phyloP scores from a whole-genome alignment of 2,888 invertebrate genomes.

The Polylopha cassiicola region DNA sequence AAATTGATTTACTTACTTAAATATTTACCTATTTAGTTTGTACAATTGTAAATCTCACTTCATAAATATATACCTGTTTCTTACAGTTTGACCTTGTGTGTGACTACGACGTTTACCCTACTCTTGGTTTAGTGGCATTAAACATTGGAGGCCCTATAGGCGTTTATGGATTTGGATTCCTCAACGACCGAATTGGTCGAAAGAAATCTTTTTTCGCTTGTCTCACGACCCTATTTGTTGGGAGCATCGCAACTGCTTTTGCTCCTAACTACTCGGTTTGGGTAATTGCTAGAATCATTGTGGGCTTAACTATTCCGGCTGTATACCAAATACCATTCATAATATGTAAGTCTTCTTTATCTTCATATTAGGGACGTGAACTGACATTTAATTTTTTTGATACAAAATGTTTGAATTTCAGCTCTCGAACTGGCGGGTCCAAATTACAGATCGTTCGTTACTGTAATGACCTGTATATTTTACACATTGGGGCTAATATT shows the following conservation, averaged over 20 bases:
- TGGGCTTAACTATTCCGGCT: constrained; percentile 94
- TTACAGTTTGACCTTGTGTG: constrained; percentile 94
- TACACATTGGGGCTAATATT: constrained; percentile 92
- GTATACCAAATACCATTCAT: constrained; percentile 97
- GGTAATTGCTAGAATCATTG: constrained; percentile 86
- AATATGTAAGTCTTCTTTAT: constrained; percentile 82
- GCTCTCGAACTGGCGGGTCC: constrained; percentile 94
- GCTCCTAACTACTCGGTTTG: constrained; percentile 89
- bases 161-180: constrained; percentile 89
- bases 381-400: constrained; percentile 9
- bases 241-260: constrained; percentile 87
- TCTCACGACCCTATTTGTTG: constrained; percentile 86
- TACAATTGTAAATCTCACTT: background rate
- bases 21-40: background rate
- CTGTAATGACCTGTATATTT: constrained; percentile 93
- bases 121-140: constrained; percentile 89
- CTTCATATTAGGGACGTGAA: background rate
- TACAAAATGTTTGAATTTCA: constrained; percentile 56
- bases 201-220: constrained; percentile 91
- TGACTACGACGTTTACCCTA: constrained; percentile 90
- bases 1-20: background rate
- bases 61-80: constrained; percentile 19
- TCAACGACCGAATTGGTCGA: constrained; percentile 92
- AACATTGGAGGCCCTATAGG: constrained; percentile 94
- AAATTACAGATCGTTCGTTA: constrained; percentile 93